Evolutionary conservation across 2,113 vertebrate genomes (phyloP).

Genomic region (Oreocharis arfaki): DNA sequence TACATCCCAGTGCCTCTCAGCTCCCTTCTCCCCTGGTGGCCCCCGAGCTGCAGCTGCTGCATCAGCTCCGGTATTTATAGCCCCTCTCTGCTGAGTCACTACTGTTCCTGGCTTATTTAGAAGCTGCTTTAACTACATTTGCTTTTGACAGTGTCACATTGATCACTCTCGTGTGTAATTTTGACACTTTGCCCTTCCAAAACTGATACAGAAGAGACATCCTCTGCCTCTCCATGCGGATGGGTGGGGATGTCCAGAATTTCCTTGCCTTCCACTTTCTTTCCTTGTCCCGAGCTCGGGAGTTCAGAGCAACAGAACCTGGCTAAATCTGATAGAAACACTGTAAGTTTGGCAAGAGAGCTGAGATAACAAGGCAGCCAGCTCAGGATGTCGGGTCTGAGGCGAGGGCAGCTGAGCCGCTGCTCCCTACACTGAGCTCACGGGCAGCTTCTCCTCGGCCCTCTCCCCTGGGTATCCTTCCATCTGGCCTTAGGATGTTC

Average conservation of each 20-base stretch:
- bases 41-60: background rate
- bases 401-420: background rate
- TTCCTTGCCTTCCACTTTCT: background rate
- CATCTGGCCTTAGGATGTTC: background rate
- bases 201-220: background rate
- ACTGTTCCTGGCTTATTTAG: background rate
- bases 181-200: background rate
- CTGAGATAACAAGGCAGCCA: background rate
- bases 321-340: background rate
- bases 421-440: background rate
- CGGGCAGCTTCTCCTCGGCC: background rate
- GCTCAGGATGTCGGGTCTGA: background rate
- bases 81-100: background rate
- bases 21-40: background rate
- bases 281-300: background rate
- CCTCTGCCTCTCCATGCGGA: fast-evolving
- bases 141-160: background rate
- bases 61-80: background rate
- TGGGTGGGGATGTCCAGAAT: fast-evolving
- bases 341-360: background rate
- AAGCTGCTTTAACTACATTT: background rate
- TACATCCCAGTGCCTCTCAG: background rate
- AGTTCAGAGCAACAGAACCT: background rate
- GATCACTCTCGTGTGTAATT: background rate
- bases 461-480: background rate